Evolutionary conservation across 2,797 vertebrate genomes (phyloP).

Genomic region (Chiloscyllium punctatum): DNA sequence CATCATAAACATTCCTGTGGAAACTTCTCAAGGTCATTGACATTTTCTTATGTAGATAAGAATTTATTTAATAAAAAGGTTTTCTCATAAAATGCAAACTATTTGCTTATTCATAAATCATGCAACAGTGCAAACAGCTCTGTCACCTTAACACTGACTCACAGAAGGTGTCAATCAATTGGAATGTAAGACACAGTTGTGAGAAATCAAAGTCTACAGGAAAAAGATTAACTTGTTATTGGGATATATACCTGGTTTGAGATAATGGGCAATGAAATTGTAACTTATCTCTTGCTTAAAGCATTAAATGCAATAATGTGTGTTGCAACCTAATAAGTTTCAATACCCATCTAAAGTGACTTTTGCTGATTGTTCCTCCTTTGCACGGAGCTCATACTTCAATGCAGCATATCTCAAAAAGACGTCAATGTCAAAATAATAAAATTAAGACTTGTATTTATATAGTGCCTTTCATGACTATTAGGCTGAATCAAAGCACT

Average conservation of each 20-base stretch:
- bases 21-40: neutral
- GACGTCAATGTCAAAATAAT: neutral
- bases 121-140: too few relatives aligned
- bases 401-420: neutral
- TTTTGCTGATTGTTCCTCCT: neutral
- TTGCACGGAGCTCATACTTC: too few relatives aligned
- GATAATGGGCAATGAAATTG: neutral
- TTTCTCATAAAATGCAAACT: neutral
- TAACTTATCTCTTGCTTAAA: neutral
- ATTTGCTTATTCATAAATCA: neutral
- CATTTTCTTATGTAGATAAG: neutral
- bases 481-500: neutral
- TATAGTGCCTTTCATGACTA: neutral
- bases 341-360: neutral
- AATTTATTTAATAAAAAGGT: neutral
- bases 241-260: neutral
- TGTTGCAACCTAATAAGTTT: neutral
- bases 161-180: too few relatives aligned
- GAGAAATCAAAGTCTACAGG: neutral
- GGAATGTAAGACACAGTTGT: too few relatives aligned
- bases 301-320: neutral
- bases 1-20: neutral
- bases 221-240: neutral
- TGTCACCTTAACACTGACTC: too few relatives aligned
- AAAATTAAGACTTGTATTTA: neutral